A percentile compares a stretch with the other conserved stretches of the same genome.
Evolutionary conservation across 1,140 invertebrate genomes (phyloP).

Genomic region (Heliconius congener): DNA sequence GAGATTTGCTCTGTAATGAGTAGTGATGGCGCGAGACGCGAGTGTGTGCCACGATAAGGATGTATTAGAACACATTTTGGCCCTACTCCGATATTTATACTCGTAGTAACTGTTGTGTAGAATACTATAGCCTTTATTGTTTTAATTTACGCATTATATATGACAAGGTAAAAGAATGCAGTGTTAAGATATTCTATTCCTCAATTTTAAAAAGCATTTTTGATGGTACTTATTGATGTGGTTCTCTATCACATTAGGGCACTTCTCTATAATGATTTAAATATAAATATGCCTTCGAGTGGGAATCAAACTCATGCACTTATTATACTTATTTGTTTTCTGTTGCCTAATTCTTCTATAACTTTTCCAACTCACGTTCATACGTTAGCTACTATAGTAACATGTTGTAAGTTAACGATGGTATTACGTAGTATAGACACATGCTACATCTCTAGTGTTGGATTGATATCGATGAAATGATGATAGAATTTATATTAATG

Average conservation of each 20-base stretch:
- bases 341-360: too few species aligned
- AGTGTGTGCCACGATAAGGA: conserved; percentile 72
- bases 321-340: not conserved
- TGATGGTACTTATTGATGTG: too few species aligned
- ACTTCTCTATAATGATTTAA: not conserved
- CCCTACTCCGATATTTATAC: not conserved
- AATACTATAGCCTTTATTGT: not conserved
- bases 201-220: not conserved
- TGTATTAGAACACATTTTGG: conserved; percentile 72
- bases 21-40: conserved; percentile 54
- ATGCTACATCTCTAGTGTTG: conserved; percentile 77
- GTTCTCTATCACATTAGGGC: too few species aligned
- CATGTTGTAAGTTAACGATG: not conserved
- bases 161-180: not conserved
- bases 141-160: not conserved
- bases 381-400: not conserved
- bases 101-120: not conserved
- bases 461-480: conserved; percentile 47
- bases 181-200: not conserved
- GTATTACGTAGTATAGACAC: conserved; percentile 20
- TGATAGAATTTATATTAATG: conserved; percentile 6
- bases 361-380: not conserved
- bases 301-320: not conserved
- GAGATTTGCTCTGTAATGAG: conserved; percentile 48
- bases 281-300: not conserved